Base-by-base conservation (phyloP, 2,888 invertebrate species). In the Polydrusus cervinus region DNA sequence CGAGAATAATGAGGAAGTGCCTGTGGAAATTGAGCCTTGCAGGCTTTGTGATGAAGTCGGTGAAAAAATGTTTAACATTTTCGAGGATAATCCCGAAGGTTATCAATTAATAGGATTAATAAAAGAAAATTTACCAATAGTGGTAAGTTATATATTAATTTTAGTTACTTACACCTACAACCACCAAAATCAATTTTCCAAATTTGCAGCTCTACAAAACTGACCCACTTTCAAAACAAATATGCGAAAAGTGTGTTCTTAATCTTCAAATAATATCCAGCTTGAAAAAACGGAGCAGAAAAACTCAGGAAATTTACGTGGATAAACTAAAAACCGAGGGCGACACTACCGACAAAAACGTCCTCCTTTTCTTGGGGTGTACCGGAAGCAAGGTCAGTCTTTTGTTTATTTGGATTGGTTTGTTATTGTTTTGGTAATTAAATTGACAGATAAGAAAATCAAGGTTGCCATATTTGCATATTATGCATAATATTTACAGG, bases 211-310 rank as follows among this genome's bases (percentile, higher is more conserved):
- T 87, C 71, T 87, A 86, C 79, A 84, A 86, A 77, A 85, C 84
- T 57, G 87, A 87, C 80, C 87, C 87, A 49, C 78, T 87, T 74
- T 85, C 87, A 45, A 87, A 87, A 80, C 82, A 82, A 73, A 82
- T 87, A 62, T 87, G 87, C 79, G 84, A 85, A 76, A 81, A 81
- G 55, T 87, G 87, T 78, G 83, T 83, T 40, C 81, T 82, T 11
- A 85, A 82, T 67, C 77, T 87, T 18, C 81, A 83, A 65, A 80
- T 79, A 25, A 81, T 85, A 38, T 81, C 80, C 69, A 81, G 80
- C 53, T 86, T 87, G 77, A 84, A 84, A 76, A 85, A 82, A 77
- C 82, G 76, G 49, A 83, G 83, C 49, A 66, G 82, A 53, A 83
- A 83, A 75, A 83, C 82, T 16, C 83, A 85, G 43, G 81, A 84